A percentile compares a stretch with the other conserved stretches of the same genome.
Evolutionary conservation across 2,888 invertebrate genomes (phyloP).

Genomic region (Melieria omissa): DNA sequence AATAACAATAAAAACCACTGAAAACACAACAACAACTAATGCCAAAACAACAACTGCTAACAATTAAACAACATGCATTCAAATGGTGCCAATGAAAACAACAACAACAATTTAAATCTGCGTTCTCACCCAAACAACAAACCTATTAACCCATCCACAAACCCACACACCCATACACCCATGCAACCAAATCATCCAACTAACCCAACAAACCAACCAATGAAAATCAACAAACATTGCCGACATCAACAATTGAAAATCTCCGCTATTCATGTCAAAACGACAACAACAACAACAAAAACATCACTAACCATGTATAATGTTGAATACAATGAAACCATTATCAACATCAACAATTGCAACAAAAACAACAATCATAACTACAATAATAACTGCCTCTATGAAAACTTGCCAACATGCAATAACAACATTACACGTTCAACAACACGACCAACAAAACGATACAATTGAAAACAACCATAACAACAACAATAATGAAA

Average conservation of each 20-base stretch:
- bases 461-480: slow-evolving; percentile 1
- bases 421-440: slow-evolving; percentile 24
- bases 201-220: not conserved
- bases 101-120: not conserved
- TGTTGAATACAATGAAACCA: not conserved
- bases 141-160: slow-evolving; percentile 5
- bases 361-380: slow-evolving; percentile 14
- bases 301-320: not conserved
- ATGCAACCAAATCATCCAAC: not conserved
- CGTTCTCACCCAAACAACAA: not conserved
- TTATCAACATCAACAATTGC: slow-evolving; percentile 6
- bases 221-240: not conserved
- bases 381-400: slow-evolving; percentile 7
- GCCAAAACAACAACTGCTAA: not conserved
- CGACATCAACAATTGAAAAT: slow-evolving; percentile 17
- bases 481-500: not conserved
- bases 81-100: slow-evolving; percentile 17
- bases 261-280: not conserved
- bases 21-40: not conserved
- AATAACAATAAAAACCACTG: slow-evolving; percentile 5
- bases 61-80: not conserved
- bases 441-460: not conserved
- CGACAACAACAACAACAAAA: slow-evolving; percentile 15
- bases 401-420: slow-evolving; percentile 20
- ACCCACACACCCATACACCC: not conserved